Evolutionary conservation across 1,140 invertebrate species (phyloP).

Genomic region (Diorhabda carinulata): DNA sequence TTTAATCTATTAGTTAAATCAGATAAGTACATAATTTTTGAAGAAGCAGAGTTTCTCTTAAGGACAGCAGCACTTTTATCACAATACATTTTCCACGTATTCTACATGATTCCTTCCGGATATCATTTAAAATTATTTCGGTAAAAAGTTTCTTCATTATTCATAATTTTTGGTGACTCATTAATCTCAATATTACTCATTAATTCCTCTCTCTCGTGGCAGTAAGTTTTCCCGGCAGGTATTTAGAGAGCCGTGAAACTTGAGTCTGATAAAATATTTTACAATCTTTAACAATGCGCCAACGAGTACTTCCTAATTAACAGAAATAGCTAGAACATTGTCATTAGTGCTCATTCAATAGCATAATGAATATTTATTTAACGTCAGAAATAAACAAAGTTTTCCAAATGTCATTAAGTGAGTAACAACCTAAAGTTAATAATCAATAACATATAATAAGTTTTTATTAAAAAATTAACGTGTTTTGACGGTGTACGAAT

Average conservation of each 20-base stretch:
- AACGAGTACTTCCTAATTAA: not conserved
- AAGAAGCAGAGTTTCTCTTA: not conserved
- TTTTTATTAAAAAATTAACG: too few relatives aligned
- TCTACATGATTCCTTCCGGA: not conserved
- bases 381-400: too few relatives aligned
- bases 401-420: too few relatives aligned
- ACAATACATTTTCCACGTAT: not conserved
- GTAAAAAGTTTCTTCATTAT: not conserved
- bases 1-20: not conserved
- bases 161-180: conserved; percentile 5
- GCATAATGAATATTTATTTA: too few relatives aligned
- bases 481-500: too few relatives aligned
- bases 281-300: not conserved
- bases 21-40: not conserved
- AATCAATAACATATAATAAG: too few relatives aligned
- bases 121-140: not conserved
- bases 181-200: conserved; percentile 18
- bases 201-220: conserved; percentile 2
- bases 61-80: not conserved
- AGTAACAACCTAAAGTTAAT: too few relatives aligned
- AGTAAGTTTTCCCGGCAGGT: not conserved
- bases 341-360: too few relatives aligned
- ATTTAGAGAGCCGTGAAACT: not conserved
- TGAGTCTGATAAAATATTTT: not conserved
- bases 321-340: too few relatives aligned